Evolutionary conservation across 2,888 invertebrate species (phyloP), one percentile per base, ranked within the genome.

Genomic region (Lissonota sp.): DNA sequence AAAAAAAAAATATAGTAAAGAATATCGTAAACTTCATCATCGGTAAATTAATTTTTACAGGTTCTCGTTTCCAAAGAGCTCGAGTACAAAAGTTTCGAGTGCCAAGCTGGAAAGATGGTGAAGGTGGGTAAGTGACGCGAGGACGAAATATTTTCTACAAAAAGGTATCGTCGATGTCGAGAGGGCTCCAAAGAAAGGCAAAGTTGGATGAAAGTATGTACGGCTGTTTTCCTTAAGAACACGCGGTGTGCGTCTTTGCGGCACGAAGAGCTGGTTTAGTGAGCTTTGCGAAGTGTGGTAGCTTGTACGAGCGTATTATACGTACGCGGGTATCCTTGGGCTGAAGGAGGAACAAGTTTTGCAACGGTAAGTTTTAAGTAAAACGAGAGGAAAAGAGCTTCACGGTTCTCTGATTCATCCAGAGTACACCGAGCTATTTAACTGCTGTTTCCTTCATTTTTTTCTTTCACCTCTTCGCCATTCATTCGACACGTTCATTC

Each of bases 331-430:
- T 64, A 53, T 53, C 12, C 37, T 67, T 55, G 70, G 70, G 14
- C 26, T 73, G 63, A 69, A 69, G 63, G 79, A 84, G 82, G 79
- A 84, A 82, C 84, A 76, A 85, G 84, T 85, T n/a, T 84, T 64
- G 69, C 69, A 44, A 8, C 69, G 80, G 71, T 79, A 87, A 87
- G 85, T 87, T 87, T 85, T 85, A 85, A 86, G 85, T 84, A 84
- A 74, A 82, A 26, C 79, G 69, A 74, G 84, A 44, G 26, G 26
- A 26, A 26, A 63, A 49, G 74, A 57, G 55, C 57, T 75, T 67
- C n/a, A 40, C 10, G 51, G 53, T 10, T 12, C 49, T 64, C 57
- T 55, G 40, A 10, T 40, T 78, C 46, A 26, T 12, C 55, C 49
- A 51, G 66, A 40, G n/a, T n/a, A 73, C 62, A 55, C 55, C 49